phyloP scores from a whole-genome alignment of 2,113 vertebrate genomes.

The Budorcas taxicolor region DNA sequence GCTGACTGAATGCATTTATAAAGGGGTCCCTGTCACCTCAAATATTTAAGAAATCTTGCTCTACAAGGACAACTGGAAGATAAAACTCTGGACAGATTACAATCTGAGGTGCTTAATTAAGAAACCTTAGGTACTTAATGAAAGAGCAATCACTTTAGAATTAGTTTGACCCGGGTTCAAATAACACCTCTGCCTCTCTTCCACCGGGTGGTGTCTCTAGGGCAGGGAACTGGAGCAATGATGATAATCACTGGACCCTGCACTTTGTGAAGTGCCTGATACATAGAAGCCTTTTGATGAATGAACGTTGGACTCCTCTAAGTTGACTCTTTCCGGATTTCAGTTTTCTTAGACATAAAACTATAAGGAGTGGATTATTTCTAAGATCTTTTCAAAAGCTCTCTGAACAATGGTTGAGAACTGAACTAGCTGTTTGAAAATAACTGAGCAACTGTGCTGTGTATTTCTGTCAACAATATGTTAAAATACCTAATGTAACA shows the following conservation, averaged over 20 bases:
- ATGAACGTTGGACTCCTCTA: not conserved
- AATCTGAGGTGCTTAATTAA: not conserved
- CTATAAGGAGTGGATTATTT: not conserved
- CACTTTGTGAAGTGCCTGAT: not conserved
- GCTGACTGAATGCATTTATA: not conserved
- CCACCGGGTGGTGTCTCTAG: not conserved
- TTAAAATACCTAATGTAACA: not conserved
- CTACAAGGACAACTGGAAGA: not conserved
- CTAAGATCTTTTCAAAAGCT: not conserved
- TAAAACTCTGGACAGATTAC: not conserved
- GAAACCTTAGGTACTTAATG: not conserved
- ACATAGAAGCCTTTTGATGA: not conserved
- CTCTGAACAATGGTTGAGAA: not conserved
- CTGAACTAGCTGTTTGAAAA: not conserved
- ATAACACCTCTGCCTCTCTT: not conserved
- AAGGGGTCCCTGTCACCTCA: not conserved
- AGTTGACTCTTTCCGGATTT: not conserved
- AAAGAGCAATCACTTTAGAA: not conserved
- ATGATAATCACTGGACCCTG: no score
- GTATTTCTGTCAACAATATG: not conserved
- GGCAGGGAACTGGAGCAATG: no score
- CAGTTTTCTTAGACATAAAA: not conserved
- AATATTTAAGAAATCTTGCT: not conserved
- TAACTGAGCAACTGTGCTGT: not conserved
- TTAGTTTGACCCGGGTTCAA: not conserved